Conservation (phyloP, 1,140 invertebrate genomes). For the Capitella teleta region DNA sequence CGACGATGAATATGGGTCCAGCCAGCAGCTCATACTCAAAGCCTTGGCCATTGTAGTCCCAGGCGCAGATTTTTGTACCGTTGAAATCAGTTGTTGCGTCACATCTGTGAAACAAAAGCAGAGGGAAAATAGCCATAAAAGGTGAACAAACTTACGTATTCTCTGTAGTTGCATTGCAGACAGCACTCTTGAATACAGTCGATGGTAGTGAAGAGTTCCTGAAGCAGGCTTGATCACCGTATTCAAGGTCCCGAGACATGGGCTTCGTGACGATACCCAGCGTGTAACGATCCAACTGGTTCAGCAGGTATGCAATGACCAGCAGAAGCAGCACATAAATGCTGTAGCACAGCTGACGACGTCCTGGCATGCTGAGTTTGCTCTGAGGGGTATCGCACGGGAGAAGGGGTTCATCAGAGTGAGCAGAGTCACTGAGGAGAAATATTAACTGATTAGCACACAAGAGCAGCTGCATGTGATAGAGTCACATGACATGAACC, state of each 20-base stretch:
- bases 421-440: no score
- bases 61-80: conserved; percentile 60
- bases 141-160: neutral
- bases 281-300: conserved; percentile 42
- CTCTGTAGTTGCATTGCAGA: neutral
- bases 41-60: conserved; percentile 84
- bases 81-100: conserved; percentile 38
- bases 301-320: conserved; percentile 40
- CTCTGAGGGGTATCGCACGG: no score
- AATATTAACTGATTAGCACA: no score
- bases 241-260: conserved; percentile 54
- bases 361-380: no score
- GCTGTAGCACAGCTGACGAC: no score
- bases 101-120: conserved; percentile 18
- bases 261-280: conserved; percentile 38
- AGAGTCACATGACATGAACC: no score
- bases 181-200: neutral
- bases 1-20: conserved; percentile 79
- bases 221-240: conserved; percentile 77
- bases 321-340: conserved; percentile 36
- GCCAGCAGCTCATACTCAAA: conserved; percentile 83
- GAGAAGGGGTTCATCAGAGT: no score
- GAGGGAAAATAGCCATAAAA: neutral
- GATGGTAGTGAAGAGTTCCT: conserved; percentile 45
- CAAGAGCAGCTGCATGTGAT: no score